These are phyloP conservation scores for Epirrhoe tristata DNA, from an alignment of 2,888 invertebrate species.

Conservation along the genomic window DNA sequence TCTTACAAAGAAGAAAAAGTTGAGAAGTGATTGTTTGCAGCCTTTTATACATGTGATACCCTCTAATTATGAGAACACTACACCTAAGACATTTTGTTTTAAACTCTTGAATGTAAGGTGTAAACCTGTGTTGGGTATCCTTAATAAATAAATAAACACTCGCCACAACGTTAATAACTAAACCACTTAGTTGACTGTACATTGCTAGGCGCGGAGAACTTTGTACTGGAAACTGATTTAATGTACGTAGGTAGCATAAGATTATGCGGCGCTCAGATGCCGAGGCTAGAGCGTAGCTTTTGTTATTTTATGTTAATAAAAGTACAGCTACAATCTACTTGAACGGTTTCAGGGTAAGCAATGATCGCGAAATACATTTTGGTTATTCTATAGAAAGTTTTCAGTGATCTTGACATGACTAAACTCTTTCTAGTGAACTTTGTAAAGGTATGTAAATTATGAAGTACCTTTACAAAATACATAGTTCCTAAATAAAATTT, in stretches of 20 bases:
- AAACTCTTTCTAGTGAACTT: too few species aligned
- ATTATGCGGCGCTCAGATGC: slow-evolving; percentile 60
- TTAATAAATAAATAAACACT: not conserved
- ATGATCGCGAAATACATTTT: slow-evolving; percentile 10
- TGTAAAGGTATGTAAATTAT: too few species aligned
- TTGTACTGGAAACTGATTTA: slow-evolving; percentile 45
- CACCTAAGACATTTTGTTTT: too few species aligned
- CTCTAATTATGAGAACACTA: too few species aligned
- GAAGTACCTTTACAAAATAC: too few species aligned
- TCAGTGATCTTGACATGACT: not conserved
- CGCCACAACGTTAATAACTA: not conserved
- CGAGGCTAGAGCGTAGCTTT: slow-evolving; percentile 66
- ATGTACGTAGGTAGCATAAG: slow-evolving; percentile 54
- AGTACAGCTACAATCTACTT: slow-evolving; percentile 56
- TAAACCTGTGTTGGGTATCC: not conserved
- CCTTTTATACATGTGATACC: too few species aligned
- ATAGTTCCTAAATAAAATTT: too few species aligned
- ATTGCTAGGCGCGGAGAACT: slow-evolving; percentile 47
- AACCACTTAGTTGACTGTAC: slow-evolving; percentile 2
- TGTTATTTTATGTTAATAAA: slow-evolving; percentile 84
- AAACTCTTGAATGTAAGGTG: too few species aligned
- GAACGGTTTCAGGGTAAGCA: slow-evolving; percentile 27
- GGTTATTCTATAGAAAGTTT: not conserved
- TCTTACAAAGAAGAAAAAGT: too few species aligned
- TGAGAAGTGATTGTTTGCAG: too few species aligned